Evolutionary conservation across 2,113 vertebrate species (phyloP), one percentile per base, ranked within the genome.

Genomic region (Rattus rattus): DNA sequence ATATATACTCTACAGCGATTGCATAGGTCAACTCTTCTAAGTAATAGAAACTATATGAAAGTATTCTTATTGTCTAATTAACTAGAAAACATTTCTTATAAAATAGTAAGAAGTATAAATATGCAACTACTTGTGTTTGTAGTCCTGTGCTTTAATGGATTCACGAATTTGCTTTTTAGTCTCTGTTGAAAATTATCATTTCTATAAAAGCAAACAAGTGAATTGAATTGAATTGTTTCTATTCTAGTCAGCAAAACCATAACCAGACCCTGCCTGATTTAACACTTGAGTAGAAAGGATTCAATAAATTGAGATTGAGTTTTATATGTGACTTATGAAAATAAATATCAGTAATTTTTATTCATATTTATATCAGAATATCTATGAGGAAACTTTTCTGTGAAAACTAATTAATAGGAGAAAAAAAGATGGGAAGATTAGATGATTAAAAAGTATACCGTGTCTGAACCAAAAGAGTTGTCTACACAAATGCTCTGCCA

Each of bases 131-230:
- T 87, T 91, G 81, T 26, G 77, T 88, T 77, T 92, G 33, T 75
- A 22, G 1, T 70, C 7, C 8, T 69, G 73, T 90, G 14, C 22
- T 84, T 80, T 92, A 90, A 94, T 93, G 7, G 93, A 63, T 96
- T 76, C 89, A 65, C 47, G 3, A 90, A 88, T n/a, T 92, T 94
- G 3, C 33, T 95, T 43, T 39, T 90, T 93, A 92, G 24, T 94
- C 85, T 30, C 63, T 88, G 30, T 80, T 73, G n/a, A 88, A 95
- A 91, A 94, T 54, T 91, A 16, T 80, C 13, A 88, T 92, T 96
- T 88, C 49, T 61, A 75, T 30, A 93, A 86, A 96, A 85, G 59
- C 59, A 95, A 96, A 87, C 75, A 75, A n/a, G 76, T 88, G 3
- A 79, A 43, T 17, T 94, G 12, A 93, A 91, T 93, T 94, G 33